These are phyloP conservation scores for Rallus limicola DNA, from an alignment of 2,113 vertebrate genomes.

Conservation along the genomic window DNA sequence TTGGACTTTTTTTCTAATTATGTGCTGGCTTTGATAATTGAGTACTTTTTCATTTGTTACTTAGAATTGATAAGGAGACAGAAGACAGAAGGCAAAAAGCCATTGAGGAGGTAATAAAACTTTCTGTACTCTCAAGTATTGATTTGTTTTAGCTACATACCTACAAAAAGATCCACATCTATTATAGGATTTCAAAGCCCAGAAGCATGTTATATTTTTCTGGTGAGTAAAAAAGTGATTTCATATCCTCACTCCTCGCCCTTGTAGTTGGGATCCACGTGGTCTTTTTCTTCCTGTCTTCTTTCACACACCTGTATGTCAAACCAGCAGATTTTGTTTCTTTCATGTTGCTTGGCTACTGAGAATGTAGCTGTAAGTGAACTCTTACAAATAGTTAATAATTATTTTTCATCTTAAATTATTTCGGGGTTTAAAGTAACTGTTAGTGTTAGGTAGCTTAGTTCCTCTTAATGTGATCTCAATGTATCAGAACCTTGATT, in stretches of 20 bases:
- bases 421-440: neutral
- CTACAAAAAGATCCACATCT: neutral
- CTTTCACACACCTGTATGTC: neutral
- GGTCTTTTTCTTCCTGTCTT: neutral
- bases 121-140: neutral
- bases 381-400: neutral
- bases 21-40: conserved; percentile 59
- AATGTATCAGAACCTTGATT: neutral
- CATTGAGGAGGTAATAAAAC: conserved; percentile 90
- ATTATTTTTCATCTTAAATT: neutral
- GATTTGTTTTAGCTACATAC: neutral
- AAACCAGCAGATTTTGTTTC: neutral
- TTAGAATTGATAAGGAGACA: conserved; percentile 89
- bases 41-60: conserved; percentile 63
- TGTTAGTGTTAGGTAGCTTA: neutral
- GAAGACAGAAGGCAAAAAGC: conserved; percentile 95
- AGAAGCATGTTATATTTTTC: neutral
- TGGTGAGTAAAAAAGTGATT: neutral
- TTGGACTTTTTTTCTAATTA: neutral
- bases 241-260: neutral
- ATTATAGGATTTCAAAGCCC: neutral
- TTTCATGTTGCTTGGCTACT: neutral
- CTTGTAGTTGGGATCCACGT: neutral
- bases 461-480: neutral
- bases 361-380: neutral